Conservation (phyloP, 2,888 invertebrate species). For the Dicyrtomina minuta region DNA sequence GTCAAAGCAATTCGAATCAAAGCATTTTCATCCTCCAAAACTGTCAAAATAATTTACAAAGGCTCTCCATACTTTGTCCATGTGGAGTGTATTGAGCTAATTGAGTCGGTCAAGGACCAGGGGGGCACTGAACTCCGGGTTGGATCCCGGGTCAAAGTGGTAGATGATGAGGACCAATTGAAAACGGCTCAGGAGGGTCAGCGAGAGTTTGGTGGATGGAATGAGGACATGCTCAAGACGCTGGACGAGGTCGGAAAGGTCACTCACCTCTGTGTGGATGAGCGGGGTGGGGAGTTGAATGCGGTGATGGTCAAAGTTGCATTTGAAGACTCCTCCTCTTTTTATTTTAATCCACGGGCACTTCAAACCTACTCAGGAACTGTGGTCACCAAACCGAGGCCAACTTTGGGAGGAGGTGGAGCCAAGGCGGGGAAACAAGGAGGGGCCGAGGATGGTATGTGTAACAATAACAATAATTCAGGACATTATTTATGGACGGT, state of each 20-base stretch:
- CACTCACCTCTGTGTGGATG: not conserved
- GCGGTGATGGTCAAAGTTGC: not conserved
- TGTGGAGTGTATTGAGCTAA: not conserved
- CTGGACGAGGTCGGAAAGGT: constrained; percentile 7
- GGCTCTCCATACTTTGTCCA: not conserved
- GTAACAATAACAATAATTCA: too few relatives aligned
- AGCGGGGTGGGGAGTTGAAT: not conserved
- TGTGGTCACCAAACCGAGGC: too few relatives aligned
- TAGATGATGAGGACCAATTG: not conserved
- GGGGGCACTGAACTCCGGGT: not conserved
- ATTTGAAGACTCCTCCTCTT: not conserved
- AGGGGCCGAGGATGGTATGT: too few relatives aligned
- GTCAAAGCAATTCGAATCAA: constrained; percentile 13
- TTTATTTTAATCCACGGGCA: too few relatives aligned
- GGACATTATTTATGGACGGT: too few relatives aligned
- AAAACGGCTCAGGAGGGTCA: not conserved
- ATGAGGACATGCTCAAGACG: not conserved
- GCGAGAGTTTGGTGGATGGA: not conserved
- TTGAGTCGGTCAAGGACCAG: not conserved
- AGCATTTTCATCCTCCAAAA: constrained; percentile 10
- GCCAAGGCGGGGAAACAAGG: too few relatives aligned
- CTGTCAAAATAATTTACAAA: not conserved
- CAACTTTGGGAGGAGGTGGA: too few relatives aligned
- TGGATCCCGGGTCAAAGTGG: constrained; percentile 3
- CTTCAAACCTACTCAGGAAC: too few relatives aligned